Evolutionary conservation across 2,888 invertebrate species (phyloP), one percentile per base, ranked within the genome.

Genomic region (Choreutis nemorana): DNA sequence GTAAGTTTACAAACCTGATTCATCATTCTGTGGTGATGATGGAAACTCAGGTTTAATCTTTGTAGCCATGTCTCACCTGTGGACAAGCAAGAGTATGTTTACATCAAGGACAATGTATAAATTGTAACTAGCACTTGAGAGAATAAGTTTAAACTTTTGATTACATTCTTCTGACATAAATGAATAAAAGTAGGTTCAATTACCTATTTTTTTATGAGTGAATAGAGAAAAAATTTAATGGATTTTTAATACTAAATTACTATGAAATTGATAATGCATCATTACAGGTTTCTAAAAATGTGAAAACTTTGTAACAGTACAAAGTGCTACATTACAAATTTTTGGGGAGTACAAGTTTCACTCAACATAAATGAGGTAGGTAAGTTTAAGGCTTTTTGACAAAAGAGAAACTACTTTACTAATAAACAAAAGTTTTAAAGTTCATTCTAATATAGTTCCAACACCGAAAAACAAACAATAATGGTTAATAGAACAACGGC

Each of bases 21-120:
- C 70, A 67, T 71, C 61, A 49, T 67, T 64, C 42, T 58, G 50
- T 41, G 75, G 64, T 41, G 72, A 60, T 52, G 67, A 50, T 50
- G 66, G 55, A 42, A 51, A 55, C 46, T 66, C 72, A 58, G 63
- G 49, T 56, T 63, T 66, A 55, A 61, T 49, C 54, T 68, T 71
- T 52, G 75, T 65, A 45, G 62, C 77, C 77, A 78, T 78, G 50
- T 50, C 59, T 56, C 57, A 73, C 75, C 77, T 78, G 77, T 55
- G 63, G 71, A 67, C 60, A 72, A 73, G 54, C 55, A 48, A 50
- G 52, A 50, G 33, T 23, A 23, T 15, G 22, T 26, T 14, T 26
- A 26, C 9, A 23, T 23, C 11, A 23, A 6, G 11, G 6, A 18
- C 20, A 18, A 18, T 18, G 20, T 18, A 18, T 18, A 7, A 18